Base-by-base conservation (phyloP, 2,113 vertebrate species). In the Sceloporus undulatus region DNA sequence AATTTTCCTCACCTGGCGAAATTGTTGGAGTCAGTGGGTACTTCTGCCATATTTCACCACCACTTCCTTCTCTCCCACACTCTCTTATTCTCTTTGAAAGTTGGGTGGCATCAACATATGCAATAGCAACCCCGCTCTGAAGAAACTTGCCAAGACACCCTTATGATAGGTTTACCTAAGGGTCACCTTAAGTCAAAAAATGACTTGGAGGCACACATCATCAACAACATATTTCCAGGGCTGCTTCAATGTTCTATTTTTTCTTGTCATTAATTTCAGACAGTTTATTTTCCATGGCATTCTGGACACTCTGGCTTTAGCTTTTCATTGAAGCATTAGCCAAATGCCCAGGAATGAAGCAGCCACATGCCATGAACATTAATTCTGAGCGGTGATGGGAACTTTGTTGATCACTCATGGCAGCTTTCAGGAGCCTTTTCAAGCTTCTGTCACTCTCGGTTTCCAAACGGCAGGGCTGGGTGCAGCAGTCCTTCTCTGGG, bases 71-170 rank as follows among this genome's bases (percentile, higher is more conserved):
- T 65, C 3, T 56, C 27, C 16, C 19, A 38, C 66, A 84, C 56
- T 77, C 2, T 34, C 40, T 68, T 82, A 81, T 66, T 87, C 59
- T 82, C 56, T 68, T 75, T 82, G 56, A 87, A 76, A 82, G 18
- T 21, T 40, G 52, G 29, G 18, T 21, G 29, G 34, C 29, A 19
- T 14, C 38, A 71, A 65, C 68, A 42, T 34, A 16, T 74, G 54
- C 34, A 74, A 29, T 74, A 13, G 19, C 18, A n/a, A 25, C 2
- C n/a, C 48, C 73, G 9, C 29, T 29, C 25, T 23, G 21, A 48
- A 52, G 34, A 84, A 74, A 62, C 68, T 62, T 87, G 48, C 48
- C 48, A 48, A 48, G 48, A 48, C 5, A 48, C 5, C 48, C 48
- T 7, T 48, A 48, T 48, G 48, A 48, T 48, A 48, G 1, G 48